Base-by-base conservation (phyloP, 2,888 invertebrate species). In the Caenorhabditis angaria region DNA sequence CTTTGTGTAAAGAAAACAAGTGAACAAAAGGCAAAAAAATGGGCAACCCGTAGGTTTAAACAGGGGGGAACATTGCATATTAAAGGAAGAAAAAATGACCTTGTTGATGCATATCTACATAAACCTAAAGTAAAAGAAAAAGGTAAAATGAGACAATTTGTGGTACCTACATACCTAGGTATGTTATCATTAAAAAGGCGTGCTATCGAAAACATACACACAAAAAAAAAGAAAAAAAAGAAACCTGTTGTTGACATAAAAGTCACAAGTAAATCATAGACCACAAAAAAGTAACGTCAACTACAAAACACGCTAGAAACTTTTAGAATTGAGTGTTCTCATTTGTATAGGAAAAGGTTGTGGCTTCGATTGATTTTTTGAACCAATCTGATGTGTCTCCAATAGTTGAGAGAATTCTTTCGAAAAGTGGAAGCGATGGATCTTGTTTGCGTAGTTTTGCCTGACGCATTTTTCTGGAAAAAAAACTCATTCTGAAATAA, bases 371-470 rank as follows among this genome's bases (percentile, higher is more conserved):
- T 27, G 27, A 25, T 20, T 50, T 27, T 8, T 65, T 58, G 29
- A 72, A 67, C 72, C 72, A 72, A 10, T n/a, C 14, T 6, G 72
- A 63, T 3, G 32, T 8, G 1, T 25, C 24, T 27, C 72, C 67
- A 35, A 64, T 67, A 0, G 2, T 22, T 1, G 48, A 29, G 1
- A 72, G 47, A 12, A 72, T 47, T 28, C 53, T 51, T 35, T 72
- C 67, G 35, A 57, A 64, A 1, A 32, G 25, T 6, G 72, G 57
- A 6, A 72, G 24, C 5, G 64, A 50, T 2, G 61, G 54, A 51
- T 72, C 67, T 18, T 50, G 32, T 27, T 59, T 50, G 1, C 20
- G 4, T 5, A 72, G 41, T 51, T 63, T 63, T 14, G 57, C 41
- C 2, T 25, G 5, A 10, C 61, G 60, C 10, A 64, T 29, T n/a